Evolutionary conservation across 2,888 invertebrate genomes (phyloP).

Genomic region (Phengaris alcon): DNA sequence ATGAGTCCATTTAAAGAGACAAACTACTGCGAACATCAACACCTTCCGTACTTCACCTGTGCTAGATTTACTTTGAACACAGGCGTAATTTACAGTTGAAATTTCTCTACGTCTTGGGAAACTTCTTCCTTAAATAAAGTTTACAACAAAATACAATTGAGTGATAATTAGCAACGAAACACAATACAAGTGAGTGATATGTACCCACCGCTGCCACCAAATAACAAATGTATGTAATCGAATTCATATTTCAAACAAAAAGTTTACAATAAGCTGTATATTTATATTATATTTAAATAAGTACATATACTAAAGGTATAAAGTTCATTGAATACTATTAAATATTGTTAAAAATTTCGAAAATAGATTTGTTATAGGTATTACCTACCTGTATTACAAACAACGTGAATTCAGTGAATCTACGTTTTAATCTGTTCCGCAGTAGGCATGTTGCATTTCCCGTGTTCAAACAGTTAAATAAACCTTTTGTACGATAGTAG

Average conservation of each 20-base stretch:
- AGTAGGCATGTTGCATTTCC: constrained; percentile 3
- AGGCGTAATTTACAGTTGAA: constrained; percentile 15
- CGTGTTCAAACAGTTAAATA: constrained; percentile 12
- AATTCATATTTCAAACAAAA: too few relatives aligned
- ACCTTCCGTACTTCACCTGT: constrained; percentile 6
- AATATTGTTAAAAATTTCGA: background rate
- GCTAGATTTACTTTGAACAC: constrained; percentile 14
- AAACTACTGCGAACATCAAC: constrained; percentile 13
- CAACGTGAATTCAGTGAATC: background rate
- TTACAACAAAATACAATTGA: background rate
- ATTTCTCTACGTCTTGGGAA: constrained; percentile 17
- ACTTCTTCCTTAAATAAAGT: background rate
- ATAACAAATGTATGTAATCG: too few relatives aligned
- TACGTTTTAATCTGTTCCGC: background rate
- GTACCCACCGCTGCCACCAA: too few relatives aligned
- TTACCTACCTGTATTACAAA: background rate
- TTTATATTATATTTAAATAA: too few relatives aligned
- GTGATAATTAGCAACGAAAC: too few relatives aligned
- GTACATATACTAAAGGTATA: background rate
- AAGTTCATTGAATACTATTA: background rate
- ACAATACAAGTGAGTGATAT: background rate
- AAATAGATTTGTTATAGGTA: background rate
- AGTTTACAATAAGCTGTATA: too few relatives aligned
- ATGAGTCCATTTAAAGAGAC: background rate
- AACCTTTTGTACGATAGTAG: background rate